Evolutionary conservation across 2,888 invertebrate species (phyloP).

Genomic region (Heliconius sara): DNA sequence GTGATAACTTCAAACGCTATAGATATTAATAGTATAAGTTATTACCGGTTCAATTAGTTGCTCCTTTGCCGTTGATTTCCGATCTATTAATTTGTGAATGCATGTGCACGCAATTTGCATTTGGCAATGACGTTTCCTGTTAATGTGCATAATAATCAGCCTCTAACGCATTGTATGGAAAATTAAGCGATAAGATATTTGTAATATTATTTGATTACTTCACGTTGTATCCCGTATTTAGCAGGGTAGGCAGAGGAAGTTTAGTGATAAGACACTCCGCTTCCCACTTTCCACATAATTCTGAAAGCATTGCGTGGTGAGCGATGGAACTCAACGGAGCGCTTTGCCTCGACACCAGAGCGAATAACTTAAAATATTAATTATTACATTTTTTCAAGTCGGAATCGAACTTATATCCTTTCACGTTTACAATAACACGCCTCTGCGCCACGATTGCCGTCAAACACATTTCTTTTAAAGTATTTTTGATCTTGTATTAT

Average conservation of each 20-base stretch:
- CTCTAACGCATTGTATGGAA: conserved; percentile 10
- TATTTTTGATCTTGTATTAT: background rate
- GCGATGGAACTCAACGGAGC: too few species aligned
- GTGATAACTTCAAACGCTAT: background rate
- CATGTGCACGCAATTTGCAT: conserved; percentile 35
- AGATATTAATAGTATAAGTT: background rate
- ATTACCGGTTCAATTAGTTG: conserved; percentile 27
- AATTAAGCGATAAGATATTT: conserved; percentile 9
- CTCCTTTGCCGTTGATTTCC: conserved; percentile 31
- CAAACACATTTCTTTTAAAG: background rate
- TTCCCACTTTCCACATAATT: too few species aligned
- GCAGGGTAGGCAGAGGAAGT: too few species aligned
- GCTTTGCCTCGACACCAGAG: too few species aligned
- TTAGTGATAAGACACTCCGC: too few species aligned
- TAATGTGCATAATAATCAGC: conserved; percentile 24
- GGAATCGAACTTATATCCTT: too few species aligned
- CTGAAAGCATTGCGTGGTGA: too few species aligned
- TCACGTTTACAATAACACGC: too few species aligned
- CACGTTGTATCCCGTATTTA: too few species aligned
- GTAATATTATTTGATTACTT: background rate
- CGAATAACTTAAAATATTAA: too few species aligned
- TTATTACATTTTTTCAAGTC: too few species aligned
- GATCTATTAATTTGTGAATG: conserved; percentile 35
- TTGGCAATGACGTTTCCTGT: conserved; percentile 21
- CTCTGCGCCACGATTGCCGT: too few species aligned